Conservation (phyloP, 2,797 vertebrate species). For the Sebastes cheni region DNA sequence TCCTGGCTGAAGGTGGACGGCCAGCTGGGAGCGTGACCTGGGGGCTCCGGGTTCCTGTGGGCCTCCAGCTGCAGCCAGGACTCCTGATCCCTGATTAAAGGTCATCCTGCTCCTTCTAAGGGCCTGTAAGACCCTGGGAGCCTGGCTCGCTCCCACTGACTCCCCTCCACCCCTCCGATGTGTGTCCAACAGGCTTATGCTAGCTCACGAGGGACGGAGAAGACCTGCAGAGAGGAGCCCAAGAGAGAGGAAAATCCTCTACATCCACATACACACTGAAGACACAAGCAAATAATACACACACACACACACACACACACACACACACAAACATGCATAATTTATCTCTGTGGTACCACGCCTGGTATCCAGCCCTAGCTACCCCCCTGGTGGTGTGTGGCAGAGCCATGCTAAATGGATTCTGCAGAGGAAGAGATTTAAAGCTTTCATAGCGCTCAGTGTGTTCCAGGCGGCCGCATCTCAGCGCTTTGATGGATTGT, state of each 20-base stretch:
- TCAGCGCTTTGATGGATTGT: constrained; percentile 77
- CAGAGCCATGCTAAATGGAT: constrained; percentile 82
- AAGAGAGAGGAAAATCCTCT: constrained; percentile 75
- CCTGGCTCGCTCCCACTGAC: constrained; percentile 65
- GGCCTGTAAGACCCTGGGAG: constrained; percentile 79
- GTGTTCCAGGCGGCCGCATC: constrained; percentile 69
- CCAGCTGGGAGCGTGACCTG: constrained; percentile 69
- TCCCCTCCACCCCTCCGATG: constrained; percentile 67
- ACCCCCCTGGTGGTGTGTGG: constrained; percentile 68
- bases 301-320: constrained; percentile 46
- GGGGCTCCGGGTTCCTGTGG: constrained; percentile 56
- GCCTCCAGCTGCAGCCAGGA: constrained; percentile 73
- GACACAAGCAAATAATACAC: constrained; percentile 30
- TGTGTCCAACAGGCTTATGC: constrained; percentile 88
- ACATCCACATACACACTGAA: constrained; percentile 51
- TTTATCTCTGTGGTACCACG: constrained; percentile 55
- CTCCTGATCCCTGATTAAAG: constrained; percentile 85
- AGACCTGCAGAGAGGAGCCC: constrained; percentile 75
- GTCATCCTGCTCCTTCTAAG: constrained; percentile 79
- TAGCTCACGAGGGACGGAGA: constrained; percentile 74
- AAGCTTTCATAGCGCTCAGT: constrained; percentile 73
- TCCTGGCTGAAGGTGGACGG: constrained; percentile 35
- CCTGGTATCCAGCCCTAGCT: constrained; percentile 53
- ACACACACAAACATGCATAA: constrained; percentile 61
- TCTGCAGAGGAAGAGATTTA: constrained; percentile 81